Conservation (phyloP, 2,113 vertebrate genomes). For the Epinephelus moara region DNA sequence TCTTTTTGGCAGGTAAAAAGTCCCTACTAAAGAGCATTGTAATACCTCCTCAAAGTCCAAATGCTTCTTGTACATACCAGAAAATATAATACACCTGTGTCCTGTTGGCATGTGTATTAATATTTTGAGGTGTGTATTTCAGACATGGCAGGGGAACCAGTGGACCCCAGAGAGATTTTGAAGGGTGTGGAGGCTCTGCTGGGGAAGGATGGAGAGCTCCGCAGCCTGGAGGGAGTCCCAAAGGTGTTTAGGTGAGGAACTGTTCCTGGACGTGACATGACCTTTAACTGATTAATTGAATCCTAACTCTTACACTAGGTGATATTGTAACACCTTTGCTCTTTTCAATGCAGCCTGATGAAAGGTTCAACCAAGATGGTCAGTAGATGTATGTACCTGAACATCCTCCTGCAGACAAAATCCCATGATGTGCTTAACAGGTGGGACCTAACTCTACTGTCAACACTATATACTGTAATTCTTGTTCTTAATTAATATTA, state of each 20-base stretch:
- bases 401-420: conserved; percentile 94
- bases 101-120: background rate
- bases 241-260: conserved; percentile 92
- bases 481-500: background rate
- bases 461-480: background rate
- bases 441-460: conserved; percentile 73
- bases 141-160: conserved; percentile 93
- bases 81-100: background rate
- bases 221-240: conserved; percentile 91
- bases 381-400: conserved; percentile 96
- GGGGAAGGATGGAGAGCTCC: conserved; percentile 94
- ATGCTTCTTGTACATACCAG: background rate
- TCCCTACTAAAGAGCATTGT: background rate
- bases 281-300: background rate
- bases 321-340: background rate
- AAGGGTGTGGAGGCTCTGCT: conserved; percentile 93
- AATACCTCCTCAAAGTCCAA: background rate
- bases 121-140: conserved; percentile 44
- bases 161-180: conserved; percentile 95
- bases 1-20: conserved; percentile 17
- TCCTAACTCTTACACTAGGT: background rate
- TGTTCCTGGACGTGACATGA: background rate
- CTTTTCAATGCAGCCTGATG: conserved; percentile 87
- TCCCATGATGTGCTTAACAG: conserved; percentile 91
- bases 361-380: conserved; percentile 97